Evolutionary conservation across 2,888 invertebrate genomes (phyloP), one percentile per base, ranked within the genome.

Genomic region (Pycnomerus fuliginosus): DNA sequence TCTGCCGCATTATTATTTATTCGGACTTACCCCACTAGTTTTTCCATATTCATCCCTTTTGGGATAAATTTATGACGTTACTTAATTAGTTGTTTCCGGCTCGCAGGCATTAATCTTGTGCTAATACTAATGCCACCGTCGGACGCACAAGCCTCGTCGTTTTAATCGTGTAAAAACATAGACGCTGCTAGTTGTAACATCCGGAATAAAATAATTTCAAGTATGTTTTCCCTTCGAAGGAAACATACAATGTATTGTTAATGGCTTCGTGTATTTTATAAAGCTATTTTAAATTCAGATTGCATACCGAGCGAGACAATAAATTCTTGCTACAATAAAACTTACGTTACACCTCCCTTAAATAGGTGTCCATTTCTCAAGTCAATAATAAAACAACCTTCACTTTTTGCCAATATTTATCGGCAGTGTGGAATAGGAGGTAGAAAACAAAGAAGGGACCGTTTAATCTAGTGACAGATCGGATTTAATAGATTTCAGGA

Each of bases 11-110:
- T 28, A 13, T 15, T 36, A 13, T 10, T 16, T 10, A 3, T 24
- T 14, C 1, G 20, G 8, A 20, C 20, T 8, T 5, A 20, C 20
- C 25, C 5, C 10, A 10, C 14, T 44, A 35, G 35, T 52, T 56
- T 55, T 50, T 38, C 44, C 46, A 57, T 52, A 61, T 60, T 58
- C 53, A 52, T 56, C 51, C 55, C 56, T 54, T 54, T 63, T 56
- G 52, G 53, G 58, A 60, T 59, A 58, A 62, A 65, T 64, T 65
- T 64, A 65, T 64, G 63, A 64, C 59, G 57, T 64, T 60, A 61
- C 60, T 64, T 64, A 65, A 65, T 65, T 64, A 65, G 62, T 65
- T 58, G 58, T 63, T 62, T 61, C 56, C 58, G 57, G 53, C 55
- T 55, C 47, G 50, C 48, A 50, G 45, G 51, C 60, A 65, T 63